These are phyloP conservation scores for Steinernema carpocapsae DNA, from an alignment of 2,888 invertebrate genomes.

Conservation along the genomic window DNA sequence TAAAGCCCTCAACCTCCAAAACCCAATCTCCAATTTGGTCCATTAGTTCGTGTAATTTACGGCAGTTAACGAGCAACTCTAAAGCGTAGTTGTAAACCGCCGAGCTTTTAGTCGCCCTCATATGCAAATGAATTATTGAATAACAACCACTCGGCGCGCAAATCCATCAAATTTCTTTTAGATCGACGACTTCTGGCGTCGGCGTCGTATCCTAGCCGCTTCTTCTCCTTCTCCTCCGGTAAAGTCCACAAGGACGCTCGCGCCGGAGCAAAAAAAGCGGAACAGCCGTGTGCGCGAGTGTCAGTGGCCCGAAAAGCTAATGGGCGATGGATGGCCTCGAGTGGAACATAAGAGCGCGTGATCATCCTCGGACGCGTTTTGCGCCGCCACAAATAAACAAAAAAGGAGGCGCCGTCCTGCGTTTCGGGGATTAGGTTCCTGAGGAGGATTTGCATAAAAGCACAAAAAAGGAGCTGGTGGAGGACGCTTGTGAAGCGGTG, in stretches of 20 bases:
- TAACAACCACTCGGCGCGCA: slow-evolving; percentile 25
- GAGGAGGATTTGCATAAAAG: slow-evolving; percentile 19
- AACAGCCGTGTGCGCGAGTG: slow-evolving; percentile 24
- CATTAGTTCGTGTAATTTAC: too few relatives aligned
- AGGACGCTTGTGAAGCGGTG: background rate
- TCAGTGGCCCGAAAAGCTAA: slow-evolving; percentile 31
- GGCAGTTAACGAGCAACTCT: too few relatives aligned
- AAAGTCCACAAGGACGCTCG: background rate
- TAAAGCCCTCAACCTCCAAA: too few relatives aligned
- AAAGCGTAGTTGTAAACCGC: too few relatives aligned
- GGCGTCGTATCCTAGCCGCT: too few relatives aligned
- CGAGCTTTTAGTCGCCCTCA: background rate
- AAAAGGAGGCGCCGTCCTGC: background rate
- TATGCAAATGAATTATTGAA: slow-evolving; percentile 35
- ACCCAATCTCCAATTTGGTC: too few relatives aligned
- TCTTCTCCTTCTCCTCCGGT: too few relatives aligned
- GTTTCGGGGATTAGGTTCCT: slow-evolving; percentile 4
- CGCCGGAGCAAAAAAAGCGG: slow-evolving; percentile 10
- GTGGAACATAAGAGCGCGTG: too few relatives aligned
- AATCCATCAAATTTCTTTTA: slow-evolving; percentile 35
- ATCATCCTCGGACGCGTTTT: background rate
- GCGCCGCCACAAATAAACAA: background rate
- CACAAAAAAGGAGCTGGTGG: background rate
- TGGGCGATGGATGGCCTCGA: background rate
- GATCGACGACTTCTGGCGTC: slow-evolving; percentile 6